A percentile compares a stretch with the other conserved stretches of the same genome.
phyloP scores from a whole-genome alignment of 2,113 vertebrate genomes.

The Passer montanus region DNA sequence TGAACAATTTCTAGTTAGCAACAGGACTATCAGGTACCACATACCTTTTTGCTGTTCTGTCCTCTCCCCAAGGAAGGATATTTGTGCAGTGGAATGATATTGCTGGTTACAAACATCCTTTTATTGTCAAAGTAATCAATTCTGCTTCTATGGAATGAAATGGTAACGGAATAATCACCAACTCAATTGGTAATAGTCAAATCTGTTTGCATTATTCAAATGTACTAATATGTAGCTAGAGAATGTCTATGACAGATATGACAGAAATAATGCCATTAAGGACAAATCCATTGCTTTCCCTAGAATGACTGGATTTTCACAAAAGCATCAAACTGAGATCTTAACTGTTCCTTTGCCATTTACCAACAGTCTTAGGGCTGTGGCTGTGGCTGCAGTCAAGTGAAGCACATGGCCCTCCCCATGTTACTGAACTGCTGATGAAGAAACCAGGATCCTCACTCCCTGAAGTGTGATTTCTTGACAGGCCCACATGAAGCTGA shows the following conservation, averaged over 20 bases:
- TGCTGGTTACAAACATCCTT: neutral
- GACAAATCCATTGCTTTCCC: neutral
- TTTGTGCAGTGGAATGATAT: neutral
- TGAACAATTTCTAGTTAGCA: neutral
- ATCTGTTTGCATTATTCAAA: neutral
- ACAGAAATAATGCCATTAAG: neutral
- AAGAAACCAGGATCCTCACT: neutral
- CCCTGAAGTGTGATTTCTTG: neutral
- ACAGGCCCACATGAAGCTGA: neutral
- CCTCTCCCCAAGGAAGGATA: neutral
- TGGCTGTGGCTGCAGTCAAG: neutral
- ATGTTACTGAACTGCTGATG: neutral
- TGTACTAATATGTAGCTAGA: neutral
- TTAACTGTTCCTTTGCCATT: neutral
- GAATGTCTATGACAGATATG: neutral
- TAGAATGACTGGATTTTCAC: neutral
- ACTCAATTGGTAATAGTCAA: neutral
- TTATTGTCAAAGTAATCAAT: neutral
- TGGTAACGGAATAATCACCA: neutral
- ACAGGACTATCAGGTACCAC: neutral
- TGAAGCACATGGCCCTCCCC: neutral
- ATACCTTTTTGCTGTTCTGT: neutral
- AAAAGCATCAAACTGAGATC: neutral
- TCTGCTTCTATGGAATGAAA: neutral
- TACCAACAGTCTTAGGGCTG: neutral